Base-by-base conservation (phyloP, 2,888 invertebrate genomes). In the Neria commutata region DNA sequence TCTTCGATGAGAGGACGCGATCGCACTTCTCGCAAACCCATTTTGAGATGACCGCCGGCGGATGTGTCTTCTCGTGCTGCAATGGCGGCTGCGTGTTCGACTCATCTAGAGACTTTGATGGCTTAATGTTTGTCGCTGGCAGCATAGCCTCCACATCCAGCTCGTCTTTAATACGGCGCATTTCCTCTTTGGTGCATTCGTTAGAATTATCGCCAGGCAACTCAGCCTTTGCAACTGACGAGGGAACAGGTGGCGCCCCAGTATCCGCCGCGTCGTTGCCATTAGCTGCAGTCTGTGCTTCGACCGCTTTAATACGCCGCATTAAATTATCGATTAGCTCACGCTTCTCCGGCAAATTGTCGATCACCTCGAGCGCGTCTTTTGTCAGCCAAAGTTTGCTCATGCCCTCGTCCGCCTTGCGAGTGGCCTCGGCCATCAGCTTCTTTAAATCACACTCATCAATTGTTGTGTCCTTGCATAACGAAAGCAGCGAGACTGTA, bases 261-360 rank as follows among this genome's bases (percentile, higher is more conserved):
- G n/a, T n/a, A n/a, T n/a, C n/a, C n/a, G n/a, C n/a, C n/a, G n/a
- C n/a, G n/a, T n/a, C n/a, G n/a, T n/a, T n/a, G n/a, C n/a, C n/a
- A n/a, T n/a, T n/a, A n/a, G n/a, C n/a, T n/a, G n/a, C 26, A 61
- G 45, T 3, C 63, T 61, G 48, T 69, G 56, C 23, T 42, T 72
- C 72, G 19, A 74, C 67, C 19, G 49, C 64, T 1, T 66, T 66
- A 29, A 76, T 75, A 65, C 76, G 66, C 49, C 68, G 66, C 25
- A 76, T 72, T 42, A 76, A 56, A 24, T 69, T 70, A 3, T 66
- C 60, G 49, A 76, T 77, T 5, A 76, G 58, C 46, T 74, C 73
- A 2, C 67, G 66, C 25, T 71, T 73, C 56, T 75, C 73, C 1
- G 76, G 77, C n/a, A 71, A 56, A 47, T 57, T 69, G 16, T 76